phyloP scores from a whole-genome alignment of 2,797 vertebrate species.

The Amblyraja radiata region DNA sequence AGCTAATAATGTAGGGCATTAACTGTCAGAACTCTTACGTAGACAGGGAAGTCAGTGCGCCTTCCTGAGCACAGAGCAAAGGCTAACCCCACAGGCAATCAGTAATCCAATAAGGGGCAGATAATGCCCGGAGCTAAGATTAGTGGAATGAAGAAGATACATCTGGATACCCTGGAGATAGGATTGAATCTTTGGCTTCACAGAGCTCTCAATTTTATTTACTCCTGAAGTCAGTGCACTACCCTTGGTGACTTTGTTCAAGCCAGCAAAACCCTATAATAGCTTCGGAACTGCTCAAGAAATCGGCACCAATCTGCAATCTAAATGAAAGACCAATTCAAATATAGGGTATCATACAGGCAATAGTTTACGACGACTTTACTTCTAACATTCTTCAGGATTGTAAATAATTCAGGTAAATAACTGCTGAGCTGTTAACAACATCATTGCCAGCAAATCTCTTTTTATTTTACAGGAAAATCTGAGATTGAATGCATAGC shows the following conservation, averaged over 20 bases:
- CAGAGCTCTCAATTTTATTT: not conserved
- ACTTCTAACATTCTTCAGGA: not conserved
- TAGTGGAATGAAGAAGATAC: not conserved
- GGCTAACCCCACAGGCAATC: not conserved
- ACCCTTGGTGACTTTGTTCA: not conserved
- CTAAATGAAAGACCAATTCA: not conserved
- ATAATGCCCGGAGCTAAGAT: not conserved
- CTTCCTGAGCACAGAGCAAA: not conserved
- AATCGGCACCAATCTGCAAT: not conserved
- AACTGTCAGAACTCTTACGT: not conserved
- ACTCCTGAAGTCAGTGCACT: not conserved
- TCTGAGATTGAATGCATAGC: not conserved
- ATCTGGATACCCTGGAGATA: not conserved
- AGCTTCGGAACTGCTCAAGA: not conserved
- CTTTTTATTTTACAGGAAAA: not conserved
- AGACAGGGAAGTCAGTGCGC: not conserved
- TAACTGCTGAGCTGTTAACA: not conserved
- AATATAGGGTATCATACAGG: not conserved
- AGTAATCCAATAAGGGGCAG: slow-evolving; percentile 21
- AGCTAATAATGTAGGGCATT: not conserved
- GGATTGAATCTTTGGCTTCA: not conserved
- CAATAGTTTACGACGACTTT: not conserved
- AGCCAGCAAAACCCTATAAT: not conserved
- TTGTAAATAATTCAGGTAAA: not conserved
- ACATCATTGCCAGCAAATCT: not conserved